Percentiles rank a stretch among this genome's conserved stretches.
phyloP scores from a whole-genome alignment of 2,888 invertebrate genomes.

The Eristalinus aeneus region DNA sequence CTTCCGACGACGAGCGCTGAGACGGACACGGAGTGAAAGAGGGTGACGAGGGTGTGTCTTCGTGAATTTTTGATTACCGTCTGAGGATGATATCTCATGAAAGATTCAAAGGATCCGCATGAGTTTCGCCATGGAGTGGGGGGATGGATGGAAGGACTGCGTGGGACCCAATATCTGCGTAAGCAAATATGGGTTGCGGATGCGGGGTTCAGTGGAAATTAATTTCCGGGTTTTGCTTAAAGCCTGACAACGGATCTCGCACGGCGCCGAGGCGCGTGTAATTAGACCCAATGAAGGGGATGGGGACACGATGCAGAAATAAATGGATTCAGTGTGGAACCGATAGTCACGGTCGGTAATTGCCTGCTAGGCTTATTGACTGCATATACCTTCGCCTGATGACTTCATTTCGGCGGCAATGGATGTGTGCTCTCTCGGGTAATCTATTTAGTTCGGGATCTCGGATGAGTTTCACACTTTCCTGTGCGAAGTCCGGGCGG shows the following conservation, averaged over 20 bases:
- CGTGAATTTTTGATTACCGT: conserved; percentile 28
- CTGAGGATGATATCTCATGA: conserved; percentile 22
- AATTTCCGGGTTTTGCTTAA: conserved; percentile 56
- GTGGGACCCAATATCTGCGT: conserved; percentile 21
- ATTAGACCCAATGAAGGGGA: neutral
- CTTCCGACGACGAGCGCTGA: neutral
- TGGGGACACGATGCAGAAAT: neutral
- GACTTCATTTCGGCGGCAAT: neutral
- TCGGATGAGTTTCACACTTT: neutral
- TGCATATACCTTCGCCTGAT: conserved; percentile 2
- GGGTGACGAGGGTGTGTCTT: neutral
- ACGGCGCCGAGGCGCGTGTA: neutral
- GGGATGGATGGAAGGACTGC: neutral
- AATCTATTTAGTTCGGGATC: neutral
- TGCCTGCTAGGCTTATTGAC: conserved; percentile 1
- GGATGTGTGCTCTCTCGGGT: neutral
- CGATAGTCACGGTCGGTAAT: conserved; percentile 39
- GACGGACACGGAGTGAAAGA: neutral
- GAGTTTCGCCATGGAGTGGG: neutral
- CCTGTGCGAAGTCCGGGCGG: neutral
- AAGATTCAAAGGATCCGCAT: conserved; percentile 24
- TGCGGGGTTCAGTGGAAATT: conserved; percentile 38
- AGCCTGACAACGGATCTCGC: neutral
- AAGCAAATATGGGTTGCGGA: conserved; percentile 1
- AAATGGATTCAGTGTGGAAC: neutral